These are phyloP conservation scores for Laodelphax striatellus DNA, from an alignment of 1,140 invertebrate species.

Conservation along the genomic window DNA sequence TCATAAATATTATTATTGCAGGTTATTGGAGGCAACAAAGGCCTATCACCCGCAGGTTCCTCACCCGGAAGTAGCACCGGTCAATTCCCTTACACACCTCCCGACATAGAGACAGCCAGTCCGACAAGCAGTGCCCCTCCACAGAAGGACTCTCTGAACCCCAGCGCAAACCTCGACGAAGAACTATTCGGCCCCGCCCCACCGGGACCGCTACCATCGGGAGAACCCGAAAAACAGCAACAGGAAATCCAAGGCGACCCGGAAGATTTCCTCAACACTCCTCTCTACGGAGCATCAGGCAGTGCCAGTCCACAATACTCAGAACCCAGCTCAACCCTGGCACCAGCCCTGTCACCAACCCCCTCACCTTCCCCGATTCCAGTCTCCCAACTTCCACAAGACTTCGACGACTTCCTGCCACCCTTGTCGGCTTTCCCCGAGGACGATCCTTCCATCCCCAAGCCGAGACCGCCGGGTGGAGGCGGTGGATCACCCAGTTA, in stretches of 20 bases:
- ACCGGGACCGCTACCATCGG: not conserved
- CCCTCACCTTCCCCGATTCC: not conserved
- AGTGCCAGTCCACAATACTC: not conserved
- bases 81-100: not conserved
- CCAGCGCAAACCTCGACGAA: not conserved
- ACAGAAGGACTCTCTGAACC: not conserved
- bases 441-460: conserved; percentile 12
- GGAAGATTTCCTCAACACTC: not conserved
- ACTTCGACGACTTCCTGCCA: conserved; percentile 6
- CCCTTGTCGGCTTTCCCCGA: conserved; percentile 14
- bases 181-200: not conserved
- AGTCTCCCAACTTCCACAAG: not conserved
- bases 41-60: not conserved
- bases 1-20: no score
- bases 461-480: conserved; percentile 13
- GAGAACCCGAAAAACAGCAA: not conserved
- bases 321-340: not conserved
- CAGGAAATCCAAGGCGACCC: not conserved
- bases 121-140: not conserved
- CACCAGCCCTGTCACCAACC: not conserved
- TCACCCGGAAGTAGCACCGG: not conserved
- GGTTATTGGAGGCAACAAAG: not conserved
- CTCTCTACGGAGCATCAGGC: not conserved
- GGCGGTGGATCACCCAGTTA: not conserved
- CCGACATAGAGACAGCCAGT: not conserved